These are phyloP conservation scores for Ascaphus truei DNA, from an alignment of 2,113 vertebrate species.

Conservation along the genomic window DNA sequence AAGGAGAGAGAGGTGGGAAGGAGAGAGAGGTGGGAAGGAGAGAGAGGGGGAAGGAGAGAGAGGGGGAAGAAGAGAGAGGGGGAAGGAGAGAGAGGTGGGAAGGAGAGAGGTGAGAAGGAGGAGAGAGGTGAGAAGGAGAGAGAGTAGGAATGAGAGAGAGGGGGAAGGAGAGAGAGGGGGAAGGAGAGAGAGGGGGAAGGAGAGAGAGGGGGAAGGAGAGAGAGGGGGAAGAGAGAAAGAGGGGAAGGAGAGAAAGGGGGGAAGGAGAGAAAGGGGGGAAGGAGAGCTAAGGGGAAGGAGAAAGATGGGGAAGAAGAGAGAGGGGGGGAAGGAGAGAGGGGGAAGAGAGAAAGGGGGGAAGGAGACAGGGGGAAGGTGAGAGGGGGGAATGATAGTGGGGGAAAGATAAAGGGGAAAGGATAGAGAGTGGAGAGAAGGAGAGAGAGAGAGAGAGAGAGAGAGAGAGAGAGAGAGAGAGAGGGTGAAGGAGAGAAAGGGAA, in stretches of 20 bases:
- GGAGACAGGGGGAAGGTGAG: neutral
- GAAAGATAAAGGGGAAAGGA: neutral
- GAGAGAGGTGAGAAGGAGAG: neutral
- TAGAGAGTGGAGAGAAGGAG: neutral
- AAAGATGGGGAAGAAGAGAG: neutral
- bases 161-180: neutral
- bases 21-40: neutral
- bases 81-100: no score
- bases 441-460: neutral
- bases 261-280: neutral
- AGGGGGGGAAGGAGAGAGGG: neutral
- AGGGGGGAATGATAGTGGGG: neutral
- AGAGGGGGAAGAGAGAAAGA: neutral
- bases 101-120: neutral
- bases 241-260: neutral
- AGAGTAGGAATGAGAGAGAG: neutral
- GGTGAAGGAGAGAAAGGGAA: neutral
- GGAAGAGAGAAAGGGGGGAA: neutral
- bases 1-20: neutral
- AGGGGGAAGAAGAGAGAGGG: no score
- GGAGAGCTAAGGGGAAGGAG: neutral
- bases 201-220: neutral
- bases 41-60: neutral
- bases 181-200: neutral
- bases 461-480: neutral